Evolutionary conservation across 2,797 vertebrate genomes (phyloP), one percentile per base, ranked within the genome.

Genomic region (Acanthurus lineatus): DNA sequence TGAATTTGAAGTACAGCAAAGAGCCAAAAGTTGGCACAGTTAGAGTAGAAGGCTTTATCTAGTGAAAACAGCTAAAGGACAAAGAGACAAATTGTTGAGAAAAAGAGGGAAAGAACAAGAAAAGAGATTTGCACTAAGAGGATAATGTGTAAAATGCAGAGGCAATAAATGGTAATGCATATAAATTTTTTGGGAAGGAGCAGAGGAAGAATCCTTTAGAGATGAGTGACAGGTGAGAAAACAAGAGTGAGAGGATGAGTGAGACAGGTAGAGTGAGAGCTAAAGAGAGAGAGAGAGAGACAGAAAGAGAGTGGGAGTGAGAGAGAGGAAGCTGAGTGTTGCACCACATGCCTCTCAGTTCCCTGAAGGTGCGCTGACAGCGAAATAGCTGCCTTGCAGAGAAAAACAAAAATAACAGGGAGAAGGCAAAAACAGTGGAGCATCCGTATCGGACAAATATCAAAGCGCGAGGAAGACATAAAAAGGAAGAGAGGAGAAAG

Each of bases 301-400:
- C 9, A 54, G 63, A 7, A 45, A 14, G 44, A n/a, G 32, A 40
- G 53, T 6, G 53, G 6, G 59, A 42, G 35, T 7, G 45, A 52
- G 52, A 48, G 20, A 42, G 56, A 44, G 57, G 32, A 25, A 9
- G 61, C 42, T 58, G 32, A 35, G 57, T 57, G 79, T 49, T 79
- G 86, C 61, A 63, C 60, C 74, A 54, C 81, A 79, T 88, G 70
- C 68, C 52, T 75, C 65, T 84, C 74, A 73, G 77, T 79, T 81
- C 74, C 71, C 79, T 65, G 68, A 81, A 83, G 81, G 70, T 87
- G 74, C 0, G n/a, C 76, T 62, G 73, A 69, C 11, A 44, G 69
- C 48, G 22, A 73, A 44, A 64, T 61, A 75, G 82, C 83, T 49
- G 32, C 64, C 68, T 86, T 71, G 81, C 83, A 83, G 88, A 86